Percentiles rank a stretch among this genome's conserved stretches.
phyloP scores from a whole-genome alignment of 92 coral and sea anemone genomes.

The Palythoa grandiflora region DNA sequence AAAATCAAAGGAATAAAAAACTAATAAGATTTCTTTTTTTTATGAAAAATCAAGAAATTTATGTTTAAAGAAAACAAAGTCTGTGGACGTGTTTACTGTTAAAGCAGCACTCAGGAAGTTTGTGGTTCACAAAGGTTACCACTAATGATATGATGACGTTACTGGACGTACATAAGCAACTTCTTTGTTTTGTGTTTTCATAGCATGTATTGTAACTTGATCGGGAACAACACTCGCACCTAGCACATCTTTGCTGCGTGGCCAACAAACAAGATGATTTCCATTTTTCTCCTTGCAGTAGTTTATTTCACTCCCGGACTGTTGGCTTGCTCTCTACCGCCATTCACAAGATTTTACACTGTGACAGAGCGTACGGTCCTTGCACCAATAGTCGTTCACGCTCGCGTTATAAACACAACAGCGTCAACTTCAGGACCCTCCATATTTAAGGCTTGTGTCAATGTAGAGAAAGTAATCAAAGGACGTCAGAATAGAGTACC shows the following conservation, averaged over 20 bases:
- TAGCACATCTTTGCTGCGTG: background rate
- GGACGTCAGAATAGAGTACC: constrained; percentile 58
- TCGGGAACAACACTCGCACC: background rate
- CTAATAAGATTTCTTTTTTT: no score
- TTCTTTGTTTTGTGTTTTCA: background rate
- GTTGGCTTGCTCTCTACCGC: constrained; percentile 65
- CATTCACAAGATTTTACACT: constrained; percentile 48
- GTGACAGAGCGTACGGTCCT: constrained; percentile 76
- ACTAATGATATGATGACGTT: background rate
- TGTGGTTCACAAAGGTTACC: background rate
- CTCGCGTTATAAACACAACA: constrained; percentile 78
- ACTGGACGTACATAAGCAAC: background rate
- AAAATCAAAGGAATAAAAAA: no score
- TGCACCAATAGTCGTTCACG: constrained; percentile 87
- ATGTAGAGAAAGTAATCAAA: constrained; percentile 72
- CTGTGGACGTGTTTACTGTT: background rate
- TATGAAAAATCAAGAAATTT: no score
- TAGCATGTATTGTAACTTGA: background rate
- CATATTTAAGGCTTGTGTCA: constrained; percentile 76
- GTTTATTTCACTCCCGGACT: constrained; percentile 26
- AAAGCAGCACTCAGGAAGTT: background rate
- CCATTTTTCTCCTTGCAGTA: background rate
- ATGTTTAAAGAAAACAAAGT: background rate
- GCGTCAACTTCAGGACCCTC: background rate
- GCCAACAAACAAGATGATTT: background rate